Evolutionary conservation across 2,888 invertebrate genomes (phyloP).

Genomic region (Drosophila buzzatii): DNA sequence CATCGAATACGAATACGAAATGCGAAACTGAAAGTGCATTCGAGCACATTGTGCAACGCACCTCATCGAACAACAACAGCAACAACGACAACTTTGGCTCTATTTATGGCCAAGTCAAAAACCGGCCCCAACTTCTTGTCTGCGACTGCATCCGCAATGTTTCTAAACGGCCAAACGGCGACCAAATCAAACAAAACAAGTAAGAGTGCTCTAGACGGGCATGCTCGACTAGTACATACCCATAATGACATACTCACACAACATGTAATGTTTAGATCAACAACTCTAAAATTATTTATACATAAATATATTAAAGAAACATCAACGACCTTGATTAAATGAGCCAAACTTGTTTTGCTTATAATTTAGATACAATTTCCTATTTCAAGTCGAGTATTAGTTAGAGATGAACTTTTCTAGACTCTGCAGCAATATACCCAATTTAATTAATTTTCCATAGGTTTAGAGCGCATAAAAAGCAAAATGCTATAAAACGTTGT

Average conservation of each 20-base stretch:
- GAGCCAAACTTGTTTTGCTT: background rate
- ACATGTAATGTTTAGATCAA: background rate
- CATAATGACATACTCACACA: too few species aligned
- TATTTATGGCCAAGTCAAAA: slow-evolving; percentile 73
- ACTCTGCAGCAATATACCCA: background rate
- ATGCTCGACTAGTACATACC: background rate
- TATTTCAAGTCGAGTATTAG: background rate
- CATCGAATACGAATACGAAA: slow-evolving; percentile 29
- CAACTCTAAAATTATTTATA: background rate
- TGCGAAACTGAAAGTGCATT: slow-evolving; percentile 66
- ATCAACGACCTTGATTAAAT: background rate
- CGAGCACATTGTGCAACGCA: slow-evolving; percentile 69
- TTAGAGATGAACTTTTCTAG: background rate
- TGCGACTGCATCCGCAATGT: slow-evolving; percentile 74
- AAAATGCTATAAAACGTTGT: slow-evolving; percentile 49
- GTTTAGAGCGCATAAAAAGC: slow-evolving; percentile 14
- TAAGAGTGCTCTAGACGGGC: slow-evolving; percentile 5
- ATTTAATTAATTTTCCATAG: background rate
- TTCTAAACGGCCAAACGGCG: slow-evolving; percentile 63
- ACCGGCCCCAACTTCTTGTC: slow-evolving; percentile 75
- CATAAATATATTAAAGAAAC: background rate
- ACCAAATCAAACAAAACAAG: slow-evolving; percentile 37
- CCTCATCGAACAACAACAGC: slow-evolving; percentile 43
- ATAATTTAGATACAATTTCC: background rate
- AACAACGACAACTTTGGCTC: slow-evolving; percentile 51